Evolutionary conservation across 64 coral and sea anemone genomes (phyloP).

Genomic region (Montipora foliosa): DNA sequence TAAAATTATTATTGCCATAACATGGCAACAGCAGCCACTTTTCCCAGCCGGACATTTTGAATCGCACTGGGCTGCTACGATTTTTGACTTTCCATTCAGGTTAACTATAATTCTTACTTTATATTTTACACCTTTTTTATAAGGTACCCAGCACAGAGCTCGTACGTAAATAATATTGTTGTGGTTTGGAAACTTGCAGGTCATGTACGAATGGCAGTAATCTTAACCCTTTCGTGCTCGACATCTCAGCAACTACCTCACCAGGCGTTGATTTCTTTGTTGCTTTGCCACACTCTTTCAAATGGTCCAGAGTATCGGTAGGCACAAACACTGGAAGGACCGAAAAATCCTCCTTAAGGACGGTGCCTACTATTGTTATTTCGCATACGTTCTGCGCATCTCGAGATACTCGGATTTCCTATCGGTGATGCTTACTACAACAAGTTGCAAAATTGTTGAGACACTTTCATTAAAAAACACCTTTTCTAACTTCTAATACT

Average conservation of each 20-base stretch:
- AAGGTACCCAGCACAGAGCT: constrained; percentile 77
- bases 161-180: constrained; percentile 43
- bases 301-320: constrained; percentile 74
- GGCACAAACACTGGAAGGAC: constrained; percentile 69
- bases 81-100: constrained; percentile 63
- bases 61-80: constrained; percentile 69
- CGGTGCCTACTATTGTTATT: too few species aligned
- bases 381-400: too few species aligned
- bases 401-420: too few species aligned
- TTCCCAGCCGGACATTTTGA: constrained; percentile 63
- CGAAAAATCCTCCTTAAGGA: too few species aligned
- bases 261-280: constrained; percentile 40
- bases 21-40: constrained; percentile 61
- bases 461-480: too few species aligned
- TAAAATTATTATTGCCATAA: constrained; percentile 65
- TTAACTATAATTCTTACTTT: constrained; percentile 71
- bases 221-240: constrained; percentile 66
- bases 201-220: constrained; percentile 69
- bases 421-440: too few species aligned
- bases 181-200: constrained; percentile 32
- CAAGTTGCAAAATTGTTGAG: too few species aligned
- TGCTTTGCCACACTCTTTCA: constrained; percentile 61
- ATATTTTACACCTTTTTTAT: constrained; percentile 77
- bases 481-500: too few species aligned
- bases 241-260: constrained; percentile 66